These are phyloP conservation scores for Acrocyrtus sp. DNA, from an alignment of 2,888 invertebrate genomes.

Conservation along the genomic window DNA sequence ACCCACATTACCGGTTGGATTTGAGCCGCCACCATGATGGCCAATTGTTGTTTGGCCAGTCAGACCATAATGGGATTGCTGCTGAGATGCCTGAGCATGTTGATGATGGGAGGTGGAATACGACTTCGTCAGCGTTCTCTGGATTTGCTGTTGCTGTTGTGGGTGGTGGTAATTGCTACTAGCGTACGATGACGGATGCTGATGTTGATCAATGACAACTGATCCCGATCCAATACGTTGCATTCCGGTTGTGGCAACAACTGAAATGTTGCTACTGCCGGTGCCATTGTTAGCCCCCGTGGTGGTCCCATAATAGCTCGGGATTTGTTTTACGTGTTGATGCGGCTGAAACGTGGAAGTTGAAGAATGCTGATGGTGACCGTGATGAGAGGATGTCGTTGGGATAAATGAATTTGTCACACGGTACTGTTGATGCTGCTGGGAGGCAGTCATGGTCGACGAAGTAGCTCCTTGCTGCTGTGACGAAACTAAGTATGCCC, in stretches of 20 bases:
- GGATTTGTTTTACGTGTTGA: conserved; percentile 33
- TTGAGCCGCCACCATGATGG: conserved; percentile 3
- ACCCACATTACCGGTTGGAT: conserved; percentile 22
- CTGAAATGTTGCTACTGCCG: conserved; percentile 10
- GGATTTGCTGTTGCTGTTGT: conserved; percentile 48
- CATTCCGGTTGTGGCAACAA: conserved; percentile 41
- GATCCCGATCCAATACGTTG: conserved; percentile 27
- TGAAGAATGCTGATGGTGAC: conserved; percentile 31
- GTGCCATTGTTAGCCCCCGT: no score
- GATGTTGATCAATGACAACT: no score
- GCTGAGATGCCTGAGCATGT: conserved; percentile 23
- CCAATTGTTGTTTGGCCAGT: conserved; percentile 31
- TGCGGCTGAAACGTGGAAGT: conserved; percentile 42
- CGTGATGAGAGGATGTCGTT: conserved; percentile 50
- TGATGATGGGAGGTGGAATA: conserved; percentile 50
- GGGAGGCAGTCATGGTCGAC: conserved; percentile 45
- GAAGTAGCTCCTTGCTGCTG: conserved; percentile 33
- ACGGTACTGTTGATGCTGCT: conserved; percentile 47
- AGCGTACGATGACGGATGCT: conserved; percentile 37
- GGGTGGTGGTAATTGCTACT: conserved; percentile 49
- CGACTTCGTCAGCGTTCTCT: conserved; percentile 58
- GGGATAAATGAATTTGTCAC: conserved; percentile 62
- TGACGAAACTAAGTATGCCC: conserved; percentile 39
- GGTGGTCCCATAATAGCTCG: conserved; percentile 42
- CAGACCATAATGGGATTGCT: conserved; percentile 55